Evolutionary conservation across 2,113 vertebrate genomes (phyloP).

Genomic region (Nothobranchius kuhntae): DNA sequence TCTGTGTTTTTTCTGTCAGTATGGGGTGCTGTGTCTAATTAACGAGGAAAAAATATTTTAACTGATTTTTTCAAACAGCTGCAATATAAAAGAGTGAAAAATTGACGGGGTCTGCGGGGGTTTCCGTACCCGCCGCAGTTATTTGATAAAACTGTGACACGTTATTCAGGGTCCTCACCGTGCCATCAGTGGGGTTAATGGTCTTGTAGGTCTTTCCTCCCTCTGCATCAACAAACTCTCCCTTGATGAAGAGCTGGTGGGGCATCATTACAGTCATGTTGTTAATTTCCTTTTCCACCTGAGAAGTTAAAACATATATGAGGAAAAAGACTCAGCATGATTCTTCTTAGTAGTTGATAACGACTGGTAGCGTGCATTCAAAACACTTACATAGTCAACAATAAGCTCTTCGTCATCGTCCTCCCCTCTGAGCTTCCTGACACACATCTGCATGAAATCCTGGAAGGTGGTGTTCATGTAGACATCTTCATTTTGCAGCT

Average conservation of each 20-base stretch:
- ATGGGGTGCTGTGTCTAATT: no score
- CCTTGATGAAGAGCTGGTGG: slow-evolving; percentile 83
- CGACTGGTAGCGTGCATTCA: not conserved
- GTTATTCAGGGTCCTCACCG: slow-evolving; percentile 34
- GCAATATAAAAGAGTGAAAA: no score
- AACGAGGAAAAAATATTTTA: no score
- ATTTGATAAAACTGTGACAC: no score
- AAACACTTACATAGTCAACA: slow-evolving; percentile 80
- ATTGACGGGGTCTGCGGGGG: no score
- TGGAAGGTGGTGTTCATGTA: slow-evolving; percentile 89
- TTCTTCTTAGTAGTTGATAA: not conserved
- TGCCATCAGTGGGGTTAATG: slow-evolving; percentile 80
- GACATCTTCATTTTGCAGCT: slow-evolving; percentile 87
- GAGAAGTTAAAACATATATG: not conserved
- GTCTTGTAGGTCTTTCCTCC: slow-evolving; percentile 81
- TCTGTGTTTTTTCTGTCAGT: no score
- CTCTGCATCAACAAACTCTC: slow-evolving; percentile 82
- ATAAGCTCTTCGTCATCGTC: slow-evolving; percentile 72
- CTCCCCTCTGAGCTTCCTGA: slow-evolving; percentile 84
- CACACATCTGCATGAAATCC: slow-evolving; percentile 87
- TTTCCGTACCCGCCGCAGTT: no score
- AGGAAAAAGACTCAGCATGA: not conserved
- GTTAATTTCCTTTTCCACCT: slow-evolving; percentile 81
- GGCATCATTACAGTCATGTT: slow-evolving; percentile 81
- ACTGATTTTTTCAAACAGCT: no score